These are phyloP conservation scores for Dynastes hyllus DNA, from an alignment of 2,888 invertebrate genomes.

Conservation along the genomic window DNA sequence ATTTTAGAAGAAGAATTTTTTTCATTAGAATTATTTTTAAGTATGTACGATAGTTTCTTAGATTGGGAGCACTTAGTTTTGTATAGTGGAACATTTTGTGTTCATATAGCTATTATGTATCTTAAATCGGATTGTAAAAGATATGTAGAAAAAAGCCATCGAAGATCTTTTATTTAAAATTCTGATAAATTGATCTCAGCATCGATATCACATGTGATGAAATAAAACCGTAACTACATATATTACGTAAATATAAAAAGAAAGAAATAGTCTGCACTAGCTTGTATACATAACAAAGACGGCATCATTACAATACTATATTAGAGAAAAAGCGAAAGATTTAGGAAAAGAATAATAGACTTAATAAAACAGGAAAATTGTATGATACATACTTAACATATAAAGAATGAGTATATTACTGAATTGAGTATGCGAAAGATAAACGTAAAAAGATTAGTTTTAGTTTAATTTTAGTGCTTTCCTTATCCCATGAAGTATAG, in stretches of 20 bases:
- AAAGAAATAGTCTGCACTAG: slow-evolving; percentile 41
- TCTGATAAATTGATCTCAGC: slow-evolving; percentile 12
- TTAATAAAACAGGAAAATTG: slow-evolving; percentile 6
- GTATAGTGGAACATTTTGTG: neutral
- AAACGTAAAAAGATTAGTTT: slow-evolving; percentile 50
- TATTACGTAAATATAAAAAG: slow-evolving; percentile 23
- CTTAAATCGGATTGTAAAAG: slow-evolving; percentile 4
- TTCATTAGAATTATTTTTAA: neutral
- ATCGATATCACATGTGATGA: slow-evolving; percentile 23
- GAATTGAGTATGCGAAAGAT: slow-evolving; percentile 47
- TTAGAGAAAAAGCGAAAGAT: slow-evolving; percentile 14
- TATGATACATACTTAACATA: slow-evolving; percentile 6
- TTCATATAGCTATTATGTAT: slow-evolving; percentile 11
- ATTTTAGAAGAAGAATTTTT: neutral
- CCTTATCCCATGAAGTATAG: slow-evolving; percentile 27
- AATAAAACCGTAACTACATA: neutral
- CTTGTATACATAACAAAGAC: slow-evolving; percentile 25
- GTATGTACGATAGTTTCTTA: neutral
- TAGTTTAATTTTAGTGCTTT: slow-evolving; percentile 55
- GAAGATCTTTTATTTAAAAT: slow-evolving; percentile 12
- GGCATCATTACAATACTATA: neutral
- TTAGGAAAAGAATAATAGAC: slow-evolving; percentile 18
- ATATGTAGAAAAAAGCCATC: neutral
- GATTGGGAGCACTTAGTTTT: slow-evolving; percentile 19
- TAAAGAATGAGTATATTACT: neutral